Evolutionary conservation across 2,888 invertebrate species (phyloP).

Genomic region (Endomychus coccineus): DNA sequence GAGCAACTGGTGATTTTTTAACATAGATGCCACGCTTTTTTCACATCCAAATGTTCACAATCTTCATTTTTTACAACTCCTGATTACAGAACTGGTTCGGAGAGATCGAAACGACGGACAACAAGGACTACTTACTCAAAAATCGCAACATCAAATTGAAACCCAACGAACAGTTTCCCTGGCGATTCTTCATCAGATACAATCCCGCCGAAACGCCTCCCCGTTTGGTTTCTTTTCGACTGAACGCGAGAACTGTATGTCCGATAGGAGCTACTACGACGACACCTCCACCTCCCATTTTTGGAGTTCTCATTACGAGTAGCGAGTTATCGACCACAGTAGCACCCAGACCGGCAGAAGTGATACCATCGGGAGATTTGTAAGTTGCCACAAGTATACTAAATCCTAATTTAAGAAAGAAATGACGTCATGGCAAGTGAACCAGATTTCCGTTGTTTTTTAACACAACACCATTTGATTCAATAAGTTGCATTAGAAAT

Average conservation of each 20-base stretch:
- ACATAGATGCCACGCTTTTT: background rate
- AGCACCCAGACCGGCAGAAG: conserved; percentile 4
- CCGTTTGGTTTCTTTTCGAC: conserved; percentile 28
- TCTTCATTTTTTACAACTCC: too few relatives aligned
- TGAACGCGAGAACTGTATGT: conserved; percentile 56
- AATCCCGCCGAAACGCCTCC: conserved; percentile 48
- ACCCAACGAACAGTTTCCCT: conserved; percentile 48
- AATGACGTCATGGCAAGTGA: too few relatives aligned
- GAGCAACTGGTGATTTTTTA: too few relatives aligned
- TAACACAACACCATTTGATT: too few relatives aligned
- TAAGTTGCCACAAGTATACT: background rate
- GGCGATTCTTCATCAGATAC: conserved; percentile 55
- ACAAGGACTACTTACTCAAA: conserved; percentile 53
- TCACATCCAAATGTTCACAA: background rate
- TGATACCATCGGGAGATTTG: background rate
- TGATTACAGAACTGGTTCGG: conserved; percentile 46
- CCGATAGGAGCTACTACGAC: conserved; percentile 36
- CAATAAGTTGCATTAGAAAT: too few relatives aligned
- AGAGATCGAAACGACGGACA: conserved; percentile 52
- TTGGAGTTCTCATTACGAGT: conserved; percentile 29
- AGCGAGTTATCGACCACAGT: conserved; percentile 19
- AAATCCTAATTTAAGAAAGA: too few relatives aligned
- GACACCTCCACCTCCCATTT: conserved; percentile 34
- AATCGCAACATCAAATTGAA: conserved; percentile 51
- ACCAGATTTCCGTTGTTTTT: too few relatives aligned